Base-by-base conservation (phyloP, 2,888 invertebrate genomes). In the Drosophila cognata region DNA sequence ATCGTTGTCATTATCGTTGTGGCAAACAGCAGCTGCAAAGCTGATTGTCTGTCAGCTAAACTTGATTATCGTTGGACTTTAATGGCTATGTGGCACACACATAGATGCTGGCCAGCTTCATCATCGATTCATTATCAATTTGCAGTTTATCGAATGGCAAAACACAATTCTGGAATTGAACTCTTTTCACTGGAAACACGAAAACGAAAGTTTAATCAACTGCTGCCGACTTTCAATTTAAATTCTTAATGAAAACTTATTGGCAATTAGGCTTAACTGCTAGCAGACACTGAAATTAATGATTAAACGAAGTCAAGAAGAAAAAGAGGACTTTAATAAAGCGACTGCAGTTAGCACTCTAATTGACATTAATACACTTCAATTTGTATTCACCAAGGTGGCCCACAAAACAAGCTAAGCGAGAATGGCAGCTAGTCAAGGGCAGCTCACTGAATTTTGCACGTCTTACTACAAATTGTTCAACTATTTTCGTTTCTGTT, bases 111-210 rank as follows among this genome's bases (percentile, higher is more conserved):
- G 36, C 4, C 43, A 21, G n/a, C n/a, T 46, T 8, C 46, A 46
- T 11, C 48, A 43, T 57, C 59, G 52, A 16, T 70, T 78, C 62
- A 53, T 63, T 79, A 71, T 46, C 79, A 75, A 59, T 79, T 79
- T 75, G 28, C 36, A 43, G 71, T 67, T 75, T 56, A 75, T 67
- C 56, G 52, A 67, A 62, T 41, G 61, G 50, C 43, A 21, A 43
- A 74, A 70, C 61, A 38, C 43, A 79, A 55, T 74, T 60, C 41
- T 48, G n/a, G 21, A 16, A 7, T n/a, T 56, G n/a, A 36, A 5
- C 29, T 18, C 25, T 25, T 33, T 16, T 36, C n/a, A 13, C 25
- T 25, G 8, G 21, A 3, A n/a, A 29, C n/a, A 31, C 13, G 13
- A 10, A 18, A 31, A 36, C 7, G 11, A 16, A 31, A 5, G 16